A percentile compares a stretch with the other conserved stretches of the same genome.
These are phyloP conservation scores for Lordiphosa clarofinis DNA, from an alignment of 1,140 invertebrate genomes.

Conservation along the genomic window DNA sequence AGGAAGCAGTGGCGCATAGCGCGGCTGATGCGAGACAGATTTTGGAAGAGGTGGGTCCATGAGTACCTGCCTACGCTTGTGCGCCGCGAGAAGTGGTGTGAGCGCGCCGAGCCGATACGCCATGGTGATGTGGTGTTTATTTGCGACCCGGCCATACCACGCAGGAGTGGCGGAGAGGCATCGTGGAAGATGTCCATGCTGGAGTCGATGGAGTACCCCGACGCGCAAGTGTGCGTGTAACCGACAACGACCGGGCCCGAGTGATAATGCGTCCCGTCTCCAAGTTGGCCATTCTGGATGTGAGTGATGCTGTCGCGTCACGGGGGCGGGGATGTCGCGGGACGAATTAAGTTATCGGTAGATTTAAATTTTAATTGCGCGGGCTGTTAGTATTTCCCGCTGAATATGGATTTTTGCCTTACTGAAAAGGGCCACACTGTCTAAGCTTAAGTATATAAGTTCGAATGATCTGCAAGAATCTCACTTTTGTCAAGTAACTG, in stretches of 20 bases:
- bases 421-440: too few relatives aligned
- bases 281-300: constrained; percentile 3
- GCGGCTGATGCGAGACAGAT: constrained; percentile 12
- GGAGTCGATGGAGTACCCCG: constrained; percentile 7
- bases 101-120: constrained; percentile 3
- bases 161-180: neutral
- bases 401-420: too few relatives aligned
- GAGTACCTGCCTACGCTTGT: too few relatives aligned
- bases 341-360: too few relatives aligned
- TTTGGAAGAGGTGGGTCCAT: constrained; percentile 28
- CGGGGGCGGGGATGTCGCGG: neutral
- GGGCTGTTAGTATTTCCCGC: too few relatives aligned
- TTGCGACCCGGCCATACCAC: constrained; percentile 4
- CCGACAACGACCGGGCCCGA: neutral
- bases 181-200: neutral
- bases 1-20: constrained; percentile 27
- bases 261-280: constrained; percentile 1
- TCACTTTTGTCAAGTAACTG: too few relatives aligned
- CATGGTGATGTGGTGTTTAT: constrained; percentile 6
- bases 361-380: too few relatives aligned
- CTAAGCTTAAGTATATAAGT: too few relatives aligned
- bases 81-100: too few relatives aligned
- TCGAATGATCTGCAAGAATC: too few relatives aligned
- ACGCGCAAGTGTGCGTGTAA: constrained; percentile 1
- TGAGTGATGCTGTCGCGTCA: neutral